A percentile compares a stretch with the other conserved stretches of the same genome.
phyloP scores from a whole-genome alignment of 2,113 vertebrate species.

The Glaucomys volans region DNA sequence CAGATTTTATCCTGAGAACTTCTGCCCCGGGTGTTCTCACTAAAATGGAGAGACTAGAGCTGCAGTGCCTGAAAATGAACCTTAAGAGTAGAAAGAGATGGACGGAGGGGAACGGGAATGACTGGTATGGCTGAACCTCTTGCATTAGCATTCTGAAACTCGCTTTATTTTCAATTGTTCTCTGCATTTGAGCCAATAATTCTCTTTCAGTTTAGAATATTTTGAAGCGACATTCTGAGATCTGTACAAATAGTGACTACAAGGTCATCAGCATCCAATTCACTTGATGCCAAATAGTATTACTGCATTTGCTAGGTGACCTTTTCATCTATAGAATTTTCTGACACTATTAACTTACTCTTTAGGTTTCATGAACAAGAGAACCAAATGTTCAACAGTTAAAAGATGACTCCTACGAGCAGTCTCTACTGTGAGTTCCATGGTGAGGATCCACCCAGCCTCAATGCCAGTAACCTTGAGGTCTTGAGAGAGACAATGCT shows the following conservation, averaged over 20 bases:
- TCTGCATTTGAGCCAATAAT: background rate
- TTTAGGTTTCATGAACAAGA: background rate
- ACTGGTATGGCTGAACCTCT: background rate
- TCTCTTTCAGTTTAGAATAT: background rate
- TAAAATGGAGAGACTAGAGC: background rate
- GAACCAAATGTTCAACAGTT: background rate
- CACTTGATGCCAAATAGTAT: background rate
- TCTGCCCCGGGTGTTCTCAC: background rate
- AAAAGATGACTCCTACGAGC: background rate
- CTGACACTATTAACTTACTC: background rate
- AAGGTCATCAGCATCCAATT: background rate
- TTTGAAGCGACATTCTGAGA: background rate
- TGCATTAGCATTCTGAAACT: background rate
- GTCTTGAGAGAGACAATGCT: background rate
- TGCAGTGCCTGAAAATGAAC: background rate
- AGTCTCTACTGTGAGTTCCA: background rate
- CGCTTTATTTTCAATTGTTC: background rate
- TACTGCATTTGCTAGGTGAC: background rate
- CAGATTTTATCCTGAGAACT: background rate
- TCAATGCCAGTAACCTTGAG: background rate
- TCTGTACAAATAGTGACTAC: background rate
- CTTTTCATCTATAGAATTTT: background rate
- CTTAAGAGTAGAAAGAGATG: background rate
- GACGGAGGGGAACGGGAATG: background rate
- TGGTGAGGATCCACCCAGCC: background rate